Conservation (phyloP, 2,797 vertebrate genomes). For the Melanotaenia pygmaea region DNA sequence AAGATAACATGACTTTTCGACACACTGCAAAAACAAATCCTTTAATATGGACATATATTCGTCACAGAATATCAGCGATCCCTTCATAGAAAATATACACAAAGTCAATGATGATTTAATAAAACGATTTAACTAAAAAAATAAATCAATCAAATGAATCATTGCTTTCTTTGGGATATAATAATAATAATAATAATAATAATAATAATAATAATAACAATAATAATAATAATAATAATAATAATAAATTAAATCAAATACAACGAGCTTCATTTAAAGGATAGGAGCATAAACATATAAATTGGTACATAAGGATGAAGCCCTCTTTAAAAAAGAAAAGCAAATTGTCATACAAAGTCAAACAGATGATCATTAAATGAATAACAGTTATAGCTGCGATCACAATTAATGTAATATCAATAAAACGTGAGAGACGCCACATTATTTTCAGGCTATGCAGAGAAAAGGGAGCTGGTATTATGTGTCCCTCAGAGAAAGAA, state of each 20-base stretch:
- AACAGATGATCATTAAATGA: neutral
- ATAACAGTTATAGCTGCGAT: neutral
- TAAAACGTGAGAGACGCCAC: neutral
- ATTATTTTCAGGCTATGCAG: neutral
- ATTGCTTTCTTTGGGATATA: neutral
- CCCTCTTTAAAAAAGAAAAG: neutral
- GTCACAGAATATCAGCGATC: slow-evolving; percentile 22
- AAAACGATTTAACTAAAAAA: neutral
- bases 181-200: slow-evolving; percentile 3
- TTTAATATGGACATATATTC: slow-evolving; percentile 6
- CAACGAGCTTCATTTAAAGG: slow-evolving; percentile 4
- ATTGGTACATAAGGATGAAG: neutral
- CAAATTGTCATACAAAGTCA: neutral
- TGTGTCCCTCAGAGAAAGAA: slow-evolving; percentile 28
- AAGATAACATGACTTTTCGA: slow-evolving; percentile 17
- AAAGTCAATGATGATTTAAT: neutral
- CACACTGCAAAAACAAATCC: slow-evolving; percentile 2
- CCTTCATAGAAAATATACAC: slow-evolving; percentile 29
- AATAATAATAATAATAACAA: neutral
- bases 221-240: slow-evolving; percentile 9
- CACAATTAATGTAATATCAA: slow-evolving; percentile 6
- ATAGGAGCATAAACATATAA: neutral
- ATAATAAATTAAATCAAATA: slow-evolving; percentile 7
- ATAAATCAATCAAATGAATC: neutral
- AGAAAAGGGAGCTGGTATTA: too few relatives aligned